A percentile compares a stretch with the other conserved stretches of the same genome.
Evolutionary conservation across 2,113 vertebrate genomes (phyloP).

Genomic region (Peromyscus polionotus): DNA sequence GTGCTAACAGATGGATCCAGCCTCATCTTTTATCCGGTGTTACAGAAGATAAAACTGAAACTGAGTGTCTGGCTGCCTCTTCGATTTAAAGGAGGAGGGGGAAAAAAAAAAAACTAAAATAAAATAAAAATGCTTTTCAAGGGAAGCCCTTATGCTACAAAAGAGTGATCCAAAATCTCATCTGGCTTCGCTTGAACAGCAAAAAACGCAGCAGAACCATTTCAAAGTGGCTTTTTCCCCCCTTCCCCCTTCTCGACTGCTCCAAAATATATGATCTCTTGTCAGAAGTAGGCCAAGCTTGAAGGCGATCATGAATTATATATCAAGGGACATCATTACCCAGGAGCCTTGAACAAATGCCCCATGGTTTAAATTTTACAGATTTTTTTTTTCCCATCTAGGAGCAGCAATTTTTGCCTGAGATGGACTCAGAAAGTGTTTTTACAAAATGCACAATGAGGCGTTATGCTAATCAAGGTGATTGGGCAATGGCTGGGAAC

Average conservation of each 20-base stretch:
- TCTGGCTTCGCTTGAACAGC: conserved; percentile 61
- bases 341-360: conserved; percentile 69
- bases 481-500: conserved; percentile 9
- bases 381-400: background rate
- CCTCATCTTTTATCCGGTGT: conserved; percentile 79
- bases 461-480: background rate
- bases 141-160: conserved; percentile 68
- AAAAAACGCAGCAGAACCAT: background rate
- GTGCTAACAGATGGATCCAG: conserved; percentile 81
- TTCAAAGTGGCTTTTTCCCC: conserved; percentile 37
- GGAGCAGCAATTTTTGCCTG: background rate
- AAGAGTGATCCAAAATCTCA: conserved; percentile 63
- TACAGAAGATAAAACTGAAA: conserved; percentile 74
- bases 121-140: conserved; percentile 55
- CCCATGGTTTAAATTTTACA: conserved; percentile 74
- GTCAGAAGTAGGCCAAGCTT: conserved; percentile 77
- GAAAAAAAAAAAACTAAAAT: background rate
- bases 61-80: conserved; percentile 66
- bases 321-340: conserved; percentile 76
- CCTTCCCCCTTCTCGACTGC: background rate
- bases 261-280: conserved; percentile 76
- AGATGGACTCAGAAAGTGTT: conserved; percentile 3
- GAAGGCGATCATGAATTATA: conserved; percentile 79
- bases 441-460: background rate
- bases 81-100: conserved; percentile 61